These are phyloP conservation scores for Agrypnus murinus DNA, from an alignment of 2,888 invertebrate genomes.

Conservation along the genomic window DNA sequence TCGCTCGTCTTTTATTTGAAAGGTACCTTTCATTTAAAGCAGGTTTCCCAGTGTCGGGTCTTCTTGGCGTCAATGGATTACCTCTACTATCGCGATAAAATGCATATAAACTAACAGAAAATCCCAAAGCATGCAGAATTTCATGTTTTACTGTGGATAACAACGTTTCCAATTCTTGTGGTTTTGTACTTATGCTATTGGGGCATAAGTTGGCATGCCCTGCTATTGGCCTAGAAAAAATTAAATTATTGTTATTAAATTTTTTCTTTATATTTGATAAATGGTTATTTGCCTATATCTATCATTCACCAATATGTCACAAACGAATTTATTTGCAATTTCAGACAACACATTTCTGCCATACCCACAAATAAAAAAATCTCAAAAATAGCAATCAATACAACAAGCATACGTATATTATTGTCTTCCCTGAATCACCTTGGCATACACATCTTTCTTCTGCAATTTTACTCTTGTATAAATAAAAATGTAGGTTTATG, in stretches of 20 bases:
- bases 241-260: not conserved
- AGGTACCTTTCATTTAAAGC: conserved; percentile 89
- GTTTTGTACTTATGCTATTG: conserved; percentile 91
- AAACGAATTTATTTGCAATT: too few relatives aligned
- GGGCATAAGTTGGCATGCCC: conserved; percentile 99
- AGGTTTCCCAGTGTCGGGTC: conserved; percentile 91
- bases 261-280: too few relatives aligned
- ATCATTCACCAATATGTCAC: too few relatives aligned
- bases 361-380: too few relatives aligned
- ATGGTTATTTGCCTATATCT: too few relatives aligned
- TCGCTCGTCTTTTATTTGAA: not conserved
- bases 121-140: conserved; percentile 97
- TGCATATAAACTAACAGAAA: conserved; percentile 97
- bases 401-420: too few relatives aligned
- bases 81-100: conserved; percentile 96
- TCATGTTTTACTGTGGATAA: conserved; percentile 99
- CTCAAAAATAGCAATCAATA: too few relatives aligned
- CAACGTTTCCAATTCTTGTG: conserved; percentile 91
- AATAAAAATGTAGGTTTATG: too few relatives aligned
- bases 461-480: too few relatives aligned
- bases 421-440: too few relatives aligned
- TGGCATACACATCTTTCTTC: too few relatives aligned
- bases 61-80: conserved; percentile 86
- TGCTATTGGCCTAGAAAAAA: conserved; percentile 88
- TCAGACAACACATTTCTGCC: too few relatives aligned